Evolutionary conservation across 2,797 vertebrate species (phyloP), one percentile per base, ranked within the genome.

Genomic region (Onychomys arenicola): DNA sequence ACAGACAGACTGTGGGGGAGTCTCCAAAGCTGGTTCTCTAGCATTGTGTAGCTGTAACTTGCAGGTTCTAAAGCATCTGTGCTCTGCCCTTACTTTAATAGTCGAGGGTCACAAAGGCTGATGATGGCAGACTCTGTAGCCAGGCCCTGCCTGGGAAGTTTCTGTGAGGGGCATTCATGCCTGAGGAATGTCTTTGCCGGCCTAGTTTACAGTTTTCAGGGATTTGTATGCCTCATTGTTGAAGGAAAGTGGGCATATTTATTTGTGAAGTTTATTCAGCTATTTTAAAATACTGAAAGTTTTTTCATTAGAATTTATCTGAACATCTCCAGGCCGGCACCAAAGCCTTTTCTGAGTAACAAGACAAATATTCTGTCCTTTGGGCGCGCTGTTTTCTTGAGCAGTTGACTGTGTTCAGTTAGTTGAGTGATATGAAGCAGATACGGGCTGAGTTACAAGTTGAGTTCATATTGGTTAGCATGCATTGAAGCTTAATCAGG

Each of bases 181-280:
- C 82, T 40, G 32, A 96, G 96, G 96, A 95, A 93, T 94, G 85
- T 93, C 81, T 97, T 82, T 91, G 49, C 82, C 37, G 29, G 25
- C 43, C 91, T 80, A 43, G 89, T 94, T 87, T 94, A 90, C 93
- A 86, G 73, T 93, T 88, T 55, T 65, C 81, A 87, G 57, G 52
- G 87, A 69, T 96, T 59, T 94, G 49, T 87, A 6, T 67, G 87
- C 52, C 40, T 91, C 85, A 6, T 94, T 96, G 80, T 94, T 92
- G 57, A 83, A 93, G 89, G 85, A 82, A 94, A 91, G 85, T 94
- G 82, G 96, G 65, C 49, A 16, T 40, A 40, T 94, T 93, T 90
- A 57, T 93, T 93, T 76, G 23, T 78, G 86, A 95, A 91, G 89
- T 78, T 86, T 86, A 93, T 89, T 92, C 57, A 77, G 11, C 78